phyloP scores from a whole-genome alignment of 2,888 invertebrate genomes.

The Perdita meconis region DNA sequence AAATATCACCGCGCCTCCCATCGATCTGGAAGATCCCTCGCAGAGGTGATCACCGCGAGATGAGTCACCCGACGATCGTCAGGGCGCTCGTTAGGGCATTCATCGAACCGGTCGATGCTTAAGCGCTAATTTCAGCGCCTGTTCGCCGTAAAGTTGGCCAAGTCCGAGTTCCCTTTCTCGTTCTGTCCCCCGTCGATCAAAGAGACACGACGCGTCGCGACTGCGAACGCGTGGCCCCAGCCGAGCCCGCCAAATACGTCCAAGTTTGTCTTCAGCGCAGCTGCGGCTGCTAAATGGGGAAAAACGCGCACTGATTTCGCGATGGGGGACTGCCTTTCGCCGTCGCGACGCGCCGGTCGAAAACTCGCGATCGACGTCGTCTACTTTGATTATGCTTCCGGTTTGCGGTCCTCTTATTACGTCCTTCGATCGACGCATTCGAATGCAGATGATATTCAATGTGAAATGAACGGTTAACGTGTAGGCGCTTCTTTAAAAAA shows the following conservation, averaged over 20 bases:
- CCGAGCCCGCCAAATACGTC: constrained; percentile 59
- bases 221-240: constrained; percentile 35
- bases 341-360: constrained; percentile 16
- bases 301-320: constrained; percentile 39
- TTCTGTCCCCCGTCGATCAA: constrained; percentile 23
- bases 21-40: constrained; percentile 26
- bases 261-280: constrained; percentile 49
- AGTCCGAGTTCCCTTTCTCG: constrained; percentile 52
- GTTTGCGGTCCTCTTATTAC: not conserved
- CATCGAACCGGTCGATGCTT: constrained; percentile 42
- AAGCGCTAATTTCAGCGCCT: constrained; percentile 52
- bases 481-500: too few species aligned
- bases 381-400: not conserved
- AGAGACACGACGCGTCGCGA: constrained; percentile 39
- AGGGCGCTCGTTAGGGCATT: constrained; percentile 46
- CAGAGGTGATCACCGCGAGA: constrained; percentile 31
- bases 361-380: constrained; percentile 11
- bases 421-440: too few species aligned
- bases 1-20: constrained; percentile 49
- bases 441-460: not conserved
- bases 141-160: constrained; percentile 50
- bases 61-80: constrained; percentile 55
- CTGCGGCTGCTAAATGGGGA: constrained; percentile 52
- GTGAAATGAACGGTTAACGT: too few species aligned
- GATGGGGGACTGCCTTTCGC: not conserved